Base-by-base conservation (phyloP, 2,113 vertebrate genomes). In the Tetrao urogallus region DNA sequence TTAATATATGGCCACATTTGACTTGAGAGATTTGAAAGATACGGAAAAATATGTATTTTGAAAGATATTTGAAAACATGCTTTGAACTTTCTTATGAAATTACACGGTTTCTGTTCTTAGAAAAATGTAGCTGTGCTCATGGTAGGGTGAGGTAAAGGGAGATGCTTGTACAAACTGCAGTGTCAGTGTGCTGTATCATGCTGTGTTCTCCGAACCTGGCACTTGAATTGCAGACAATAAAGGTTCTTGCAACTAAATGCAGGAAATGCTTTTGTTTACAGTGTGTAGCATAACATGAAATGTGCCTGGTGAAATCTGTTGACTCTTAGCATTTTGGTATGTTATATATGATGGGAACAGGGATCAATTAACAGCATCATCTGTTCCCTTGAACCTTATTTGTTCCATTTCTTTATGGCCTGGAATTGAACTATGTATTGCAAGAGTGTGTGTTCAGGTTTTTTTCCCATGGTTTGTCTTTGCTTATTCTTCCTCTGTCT, bases 321-420 rank as follows among this genome's bases (percentile, higher is more conserved):
- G 79, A 48, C 64, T 82, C 13, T 14, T 64, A 63, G 77, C 36
- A 52, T 48, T 77, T 88, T 56, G 63, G 22, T n/a, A 11, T 48
- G 40, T 86, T 89, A 85, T 88, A 95, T 92, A 88, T 45, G 66
- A 80, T 60, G 69, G 86, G 92, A 91, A 88, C 89, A 86, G 2
- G 2, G 50, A 64, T 86, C 45, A 94, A 93, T 86, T 36, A 85
- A 32, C 14, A 58, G 50, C 72, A 42, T 73, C 34, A 85, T 89
- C 82, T 65, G 14, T 95, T 91, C 82, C 78, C 15, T 70, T 94
- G 36, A 32, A 54, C 79, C 56, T 58, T 92, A 24, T 85, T 92
- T 89, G 16, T 89, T 80, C 25, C 7, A 50, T 91, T 95, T 90
- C 64, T 93, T 30, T 11, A 2, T 77, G 40, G 13, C 63, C n/a